phyloP scores from a whole-genome alignment of 2,797 vertebrate genomes.

The Dipus sagitta region DNA sequence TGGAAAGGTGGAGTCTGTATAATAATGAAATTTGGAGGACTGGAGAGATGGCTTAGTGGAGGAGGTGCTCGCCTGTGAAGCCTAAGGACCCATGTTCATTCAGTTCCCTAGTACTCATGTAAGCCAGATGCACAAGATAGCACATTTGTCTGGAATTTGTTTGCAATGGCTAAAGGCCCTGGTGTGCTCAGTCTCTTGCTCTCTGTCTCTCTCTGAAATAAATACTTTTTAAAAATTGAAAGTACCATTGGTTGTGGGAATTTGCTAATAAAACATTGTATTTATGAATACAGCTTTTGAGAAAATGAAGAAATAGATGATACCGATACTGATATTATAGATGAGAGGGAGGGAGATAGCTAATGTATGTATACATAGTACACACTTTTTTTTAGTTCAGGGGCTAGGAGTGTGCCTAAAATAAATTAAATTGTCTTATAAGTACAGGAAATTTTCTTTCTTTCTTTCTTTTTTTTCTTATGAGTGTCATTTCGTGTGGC shows the following conservation, averaged over 20 bases:
- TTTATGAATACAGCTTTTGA: not conserved
- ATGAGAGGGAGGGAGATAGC: not conserved
- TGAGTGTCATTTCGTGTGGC: slow-evolving; percentile 49
- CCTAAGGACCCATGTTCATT: too few relatives aligned
- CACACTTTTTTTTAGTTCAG: not conserved
- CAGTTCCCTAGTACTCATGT: too few relatives aligned
- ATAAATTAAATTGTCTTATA: not conserved
- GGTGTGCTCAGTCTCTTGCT: too few relatives aligned
- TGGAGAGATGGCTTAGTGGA: too few relatives aligned
- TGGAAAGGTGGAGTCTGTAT: too few relatives aligned
- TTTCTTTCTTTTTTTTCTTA: not conserved
- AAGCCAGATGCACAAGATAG: too few relatives aligned
- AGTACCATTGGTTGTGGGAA: not conserved
- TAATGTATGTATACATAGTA: not conserved
- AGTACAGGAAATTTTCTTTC: not conserved
- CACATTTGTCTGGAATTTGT: too few relatives aligned
- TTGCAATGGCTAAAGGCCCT: too few relatives aligned
- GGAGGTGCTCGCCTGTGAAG: too few relatives aligned
- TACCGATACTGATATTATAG: not conserved
- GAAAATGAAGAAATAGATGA: slow-evolving; percentile 25
- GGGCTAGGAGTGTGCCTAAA: not conserved
- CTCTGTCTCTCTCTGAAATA: too few relatives aligned
- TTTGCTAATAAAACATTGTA: not conserved
- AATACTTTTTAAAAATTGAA: not conserved
- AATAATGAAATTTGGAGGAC: too few relatives aligned